Base-by-base conservation (phyloP, 2,888 invertebrate genomes). In the Macrosiphum euphorbiae region DNA sequence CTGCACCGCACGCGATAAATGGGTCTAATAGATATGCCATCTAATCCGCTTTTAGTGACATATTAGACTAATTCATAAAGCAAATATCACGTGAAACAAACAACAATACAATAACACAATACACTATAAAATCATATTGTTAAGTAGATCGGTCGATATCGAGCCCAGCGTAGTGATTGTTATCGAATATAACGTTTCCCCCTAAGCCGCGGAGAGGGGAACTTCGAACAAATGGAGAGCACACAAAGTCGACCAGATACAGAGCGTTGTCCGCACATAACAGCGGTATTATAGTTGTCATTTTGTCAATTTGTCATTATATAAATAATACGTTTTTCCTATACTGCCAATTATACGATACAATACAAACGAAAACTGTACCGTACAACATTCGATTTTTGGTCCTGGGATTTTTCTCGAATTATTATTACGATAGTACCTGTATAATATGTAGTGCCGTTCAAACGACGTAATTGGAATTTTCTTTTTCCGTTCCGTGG, bases 11-110 rank as follows among this genome's bases (percentile, higher is more conserved):
- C 44, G 28, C 50, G 41, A 50, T 67, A n/a, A 67, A 50, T 26
- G 90, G 26, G n/a, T 26, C 26, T 24, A 35, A 35, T 44, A 85
- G 41, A 90, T 50, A 88, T 58, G 85, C 24, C 55, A n/a, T 58
- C 47, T 92, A 92, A 92, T 86, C 58, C 85, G 91, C 44, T 86
- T 92, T 92, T 47, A 58, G 91, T 58, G 86, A 91, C 86, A 35
- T 86, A 86, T 92, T 61, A 87, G 86, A 87, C 58, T 61, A 50
- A 92, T 87, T 61, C 91, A 47, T 61, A 47, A 44, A 61, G 91
- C 58, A 61, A 87, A 92, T 35, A 92, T 50, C 26, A 47, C 26
- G 58, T 26, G 26, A 47, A 41, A 47, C 58, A 35, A 87, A 92
- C 47, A 52, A 44, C 47, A 86, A 16, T 16, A 67, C 8, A 88